Evolutionary conservation across 2,888 invertebrate species (phyloP), one percentile per base, ranked within the genome.

Genomic region (Mythimna loreyi): DNA sequence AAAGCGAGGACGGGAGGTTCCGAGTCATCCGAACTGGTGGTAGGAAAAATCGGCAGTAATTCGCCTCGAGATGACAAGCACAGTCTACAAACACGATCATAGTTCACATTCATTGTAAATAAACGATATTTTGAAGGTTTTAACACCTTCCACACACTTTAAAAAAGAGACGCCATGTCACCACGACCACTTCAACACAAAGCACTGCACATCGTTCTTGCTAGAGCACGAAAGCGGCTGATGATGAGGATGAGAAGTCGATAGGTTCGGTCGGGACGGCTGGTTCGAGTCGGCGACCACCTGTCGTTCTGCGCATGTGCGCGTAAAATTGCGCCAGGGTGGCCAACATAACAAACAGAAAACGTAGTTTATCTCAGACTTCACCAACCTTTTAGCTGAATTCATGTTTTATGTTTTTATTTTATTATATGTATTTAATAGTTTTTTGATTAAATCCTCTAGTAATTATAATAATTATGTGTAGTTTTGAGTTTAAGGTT

Each of bases 61-160:
- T 96, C 96, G 91, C 96, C 96, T 86, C 96, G 96, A 90, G 96
- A 93, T 90, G 96, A 96, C 92, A 97, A 96, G 93, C 97, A 97
- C 88, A 97, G 96, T 93, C 97, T 96, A 94, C 97, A 97, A 91
- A 96, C 96, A 92, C 94, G 94, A 90, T 95, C 95, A 93, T 93
- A 95, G 92, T 95, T 95, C 91, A 93, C 94, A 94, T 86, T 94
- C 96, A 96, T 96, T 92, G 95, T 96, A 95, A 94, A 94, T 94
- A 94, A 93, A 94, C 94, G 88, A 87, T 86, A 90, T 89, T 92
- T 89, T 83, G 80, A 86, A 89, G 82, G 86, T 85, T 87, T 86
- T 89, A 87, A 89, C 91, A 92, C 92, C 86, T 86, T 92, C 87
- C 89, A 91, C 87, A 88, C 89, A 83, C 84, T 86, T 92, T 93